These are phyloP conservation scores for Sebastes kiyomatsui DNA, from an alignment of 2,797 vertebrate genomes.

Conservation along the genomic window DNA sequence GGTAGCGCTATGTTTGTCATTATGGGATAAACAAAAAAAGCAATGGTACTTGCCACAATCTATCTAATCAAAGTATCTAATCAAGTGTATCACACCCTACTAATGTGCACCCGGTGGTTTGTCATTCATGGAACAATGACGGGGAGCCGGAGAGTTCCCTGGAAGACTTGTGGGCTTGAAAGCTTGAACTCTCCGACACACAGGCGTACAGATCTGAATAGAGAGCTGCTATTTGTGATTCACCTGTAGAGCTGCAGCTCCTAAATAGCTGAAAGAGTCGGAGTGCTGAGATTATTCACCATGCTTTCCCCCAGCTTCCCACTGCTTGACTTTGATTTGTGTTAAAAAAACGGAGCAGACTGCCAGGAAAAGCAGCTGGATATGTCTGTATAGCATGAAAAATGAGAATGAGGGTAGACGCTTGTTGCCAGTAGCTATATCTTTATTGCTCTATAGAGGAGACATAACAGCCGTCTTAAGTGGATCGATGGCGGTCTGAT, in stretches of 20 bases:
- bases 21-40: constrained; percentile 47
- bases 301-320: neutral
- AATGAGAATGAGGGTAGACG: neutral
- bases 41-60: constrained; percentile 20
- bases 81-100: constrained; percentile 11
- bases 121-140: neutral
- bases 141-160: neutral
- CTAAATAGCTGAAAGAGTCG: constrained; percentile 15
- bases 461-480: constrained; percentile 32
- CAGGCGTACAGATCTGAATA: constrained; percentile 6
- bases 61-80: constrained; percentile 37
- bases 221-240: constrained; percentile 16
- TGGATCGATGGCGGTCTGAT: constrained; percentile 39
- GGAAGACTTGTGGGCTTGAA: neutral
- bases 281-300: constrained; percentile 21
- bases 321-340: constrained; percentile 14
- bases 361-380: neutral
- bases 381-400: constrained; percentile 5
- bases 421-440: constrained; percentile 21
- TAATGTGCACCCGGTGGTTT: constrained; percentile 5
- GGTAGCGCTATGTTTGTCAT: constrained; percentile 43
- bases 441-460: constrained; percentile 26
- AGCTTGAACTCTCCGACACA: neutral
- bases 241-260: constrained; percentile 22
- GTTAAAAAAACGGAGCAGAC: constrained; percentile 7